Percentiles rank a stretch among this genome's conserved stretches.
Evolutionary conservation across 2,797 vertebrate species (phyloP).

Genomic region (Lithobates pipiens): DNA sequence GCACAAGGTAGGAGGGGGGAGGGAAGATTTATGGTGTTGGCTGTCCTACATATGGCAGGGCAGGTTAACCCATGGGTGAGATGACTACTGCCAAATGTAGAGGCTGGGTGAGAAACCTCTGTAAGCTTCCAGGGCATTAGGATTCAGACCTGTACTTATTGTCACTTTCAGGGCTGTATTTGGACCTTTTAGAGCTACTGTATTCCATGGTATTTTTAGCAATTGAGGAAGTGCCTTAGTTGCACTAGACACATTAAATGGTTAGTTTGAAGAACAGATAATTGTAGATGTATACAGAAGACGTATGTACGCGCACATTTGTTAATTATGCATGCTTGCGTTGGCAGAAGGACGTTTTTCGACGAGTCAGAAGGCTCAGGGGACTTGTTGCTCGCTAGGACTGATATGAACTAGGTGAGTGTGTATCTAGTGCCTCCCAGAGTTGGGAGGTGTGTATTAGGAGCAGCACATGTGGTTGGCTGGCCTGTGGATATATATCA

Average conservation of each 20-base stretch:
- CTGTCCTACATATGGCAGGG: neutral
- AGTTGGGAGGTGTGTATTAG: conserved; percentile 60
- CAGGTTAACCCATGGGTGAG: neutral
- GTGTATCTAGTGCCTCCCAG: conserved; percentile 37
- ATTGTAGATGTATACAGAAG: neutral
- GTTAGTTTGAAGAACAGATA: neutral
- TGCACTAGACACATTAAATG: neutral
- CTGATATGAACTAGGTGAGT: conserved; percentile 33
- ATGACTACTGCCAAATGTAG: neutral
- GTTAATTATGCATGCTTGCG: neutral
- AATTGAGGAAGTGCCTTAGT: neutral
- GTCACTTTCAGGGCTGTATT: neutral
- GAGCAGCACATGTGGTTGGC: conserved; percentile 67
- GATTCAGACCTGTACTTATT: too few relatives aligned
- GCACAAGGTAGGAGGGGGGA: neutral
- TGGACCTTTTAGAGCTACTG: neutral
- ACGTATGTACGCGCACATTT: neutral
- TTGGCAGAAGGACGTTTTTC: neutral
- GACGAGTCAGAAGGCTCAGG: neutral
- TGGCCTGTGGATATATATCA: conserved; percentile 48
- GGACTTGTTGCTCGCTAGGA: conserved; percentile 31
- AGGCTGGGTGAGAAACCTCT: too few relatives aligned
- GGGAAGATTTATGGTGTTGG: neutral
- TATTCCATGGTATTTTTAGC: neutral
- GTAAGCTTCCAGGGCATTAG: too few relatives aligned